These are phyloP conservation scores for Apodemia hepburni DNA, from an alignment of 2,888 invertebrate species.

Conservation along the genomic window DNA sequence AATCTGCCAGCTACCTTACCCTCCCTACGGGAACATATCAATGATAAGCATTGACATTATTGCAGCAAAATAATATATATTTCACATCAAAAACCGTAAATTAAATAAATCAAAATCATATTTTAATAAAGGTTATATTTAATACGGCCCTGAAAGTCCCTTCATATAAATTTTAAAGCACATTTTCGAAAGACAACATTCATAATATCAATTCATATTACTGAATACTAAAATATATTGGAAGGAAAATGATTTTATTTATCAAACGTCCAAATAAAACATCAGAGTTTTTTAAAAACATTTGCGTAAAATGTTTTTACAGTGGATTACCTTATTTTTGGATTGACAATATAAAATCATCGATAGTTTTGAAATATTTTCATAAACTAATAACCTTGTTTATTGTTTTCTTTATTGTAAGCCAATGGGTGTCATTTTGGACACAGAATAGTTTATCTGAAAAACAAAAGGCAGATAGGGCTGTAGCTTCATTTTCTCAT, in stretches of 20 bases:
- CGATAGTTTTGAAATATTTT: constrained; percentile 31
- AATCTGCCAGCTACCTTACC: too few species aligned
- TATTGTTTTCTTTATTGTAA: constrained; percentile 34
- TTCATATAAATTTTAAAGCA: too few species aligned
- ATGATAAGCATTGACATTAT: too few species aligned
- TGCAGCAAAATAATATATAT: too few species aligned
- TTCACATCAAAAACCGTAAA: too few species aligned
- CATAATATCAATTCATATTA: too few species aligned
- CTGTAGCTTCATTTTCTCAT: constrained; percentile 40
- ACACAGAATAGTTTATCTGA: constrained; percentile 36
- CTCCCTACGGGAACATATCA: too few species aligned
- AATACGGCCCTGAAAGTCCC: too few species aligned
- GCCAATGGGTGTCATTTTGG: constrained; percentile 38
- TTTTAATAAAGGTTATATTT: too few species aligned
- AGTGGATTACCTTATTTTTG: constrained; percentile 41
- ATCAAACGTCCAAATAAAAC: not conserved
- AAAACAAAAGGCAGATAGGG: constrained; percentile 37
- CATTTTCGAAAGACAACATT: too few species aligned
- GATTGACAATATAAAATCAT: constrained; percentile 36
- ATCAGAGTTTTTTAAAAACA: not conserved
- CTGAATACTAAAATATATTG: too few species aligned
- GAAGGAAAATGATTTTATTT: not conserved
- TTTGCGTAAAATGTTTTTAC: constrained; percentile 17
- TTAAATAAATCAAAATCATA: too few species aligned
- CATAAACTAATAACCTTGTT: constrained; percentile 31